Conservation (phyloP, 2,113 vertebrate species). For the Calidris pygmaea region DNA sequence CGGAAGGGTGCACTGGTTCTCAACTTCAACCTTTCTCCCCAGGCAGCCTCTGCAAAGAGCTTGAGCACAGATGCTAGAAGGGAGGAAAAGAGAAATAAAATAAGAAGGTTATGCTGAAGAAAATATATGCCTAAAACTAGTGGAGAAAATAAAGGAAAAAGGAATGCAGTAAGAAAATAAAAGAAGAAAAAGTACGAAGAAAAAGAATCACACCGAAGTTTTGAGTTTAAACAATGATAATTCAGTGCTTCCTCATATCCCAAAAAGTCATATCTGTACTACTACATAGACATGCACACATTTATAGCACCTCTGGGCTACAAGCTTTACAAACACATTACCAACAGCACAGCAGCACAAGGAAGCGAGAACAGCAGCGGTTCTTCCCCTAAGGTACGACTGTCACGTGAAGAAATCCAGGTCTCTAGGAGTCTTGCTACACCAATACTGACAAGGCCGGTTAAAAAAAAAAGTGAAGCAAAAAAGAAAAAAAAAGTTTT, state of each 20-base stretch:
- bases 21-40: not conserved
- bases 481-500: not conserved
- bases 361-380: not conserved
- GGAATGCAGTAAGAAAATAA: not conserved
- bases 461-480: rapidly evolving
- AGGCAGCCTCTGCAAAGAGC: not conserved
- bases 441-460: not conserved
- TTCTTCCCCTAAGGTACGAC: not conserved
- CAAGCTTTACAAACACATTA: not conserved
- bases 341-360: not conserved
- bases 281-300: not conserved
- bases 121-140: not conserved
- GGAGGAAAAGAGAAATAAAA: not conserved
- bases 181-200: not conserved
- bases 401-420: not conserved
- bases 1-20: not conserved
- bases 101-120: not conserved
- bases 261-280: not conserved
- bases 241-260: not conserved
- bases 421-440: not conserved
- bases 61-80: not conserved
- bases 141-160: not conserved
- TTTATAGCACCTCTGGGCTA: not conserved
- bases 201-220: not conserved
- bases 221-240: not conserved